Base-by-base conservation (phyloP, 2,113 vertebrate genomes). In the Rhizomys pruinosus region DNA sequence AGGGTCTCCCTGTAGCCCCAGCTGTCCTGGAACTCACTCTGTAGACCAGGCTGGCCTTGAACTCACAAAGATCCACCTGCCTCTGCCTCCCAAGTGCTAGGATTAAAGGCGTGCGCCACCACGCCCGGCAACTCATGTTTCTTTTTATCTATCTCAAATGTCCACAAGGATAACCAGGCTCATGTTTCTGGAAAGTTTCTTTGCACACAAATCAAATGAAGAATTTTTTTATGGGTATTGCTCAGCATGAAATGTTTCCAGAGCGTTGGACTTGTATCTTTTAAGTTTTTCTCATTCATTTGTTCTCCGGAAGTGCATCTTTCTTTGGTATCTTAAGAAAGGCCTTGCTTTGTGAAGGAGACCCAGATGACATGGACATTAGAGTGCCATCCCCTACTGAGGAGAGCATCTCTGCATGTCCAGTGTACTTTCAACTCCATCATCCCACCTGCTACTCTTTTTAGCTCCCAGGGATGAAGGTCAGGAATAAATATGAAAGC, bases 171-270 rank as follows among this genome's bases (percentile, higher is more conserved):
- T 78, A 66, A 84, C 22, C 25, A 52, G 34, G 17, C 20, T 42
- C 64, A 59, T 42, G 64, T 78, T 87, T 73, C 84, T 93, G 72
- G 57, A 71, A 37, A 69, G 27, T 23, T 57, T 74, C 78, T 91
- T 55, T 91, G 42, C 32, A 69, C 5, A 76, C 63, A 71, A 93
- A 64, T 85, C 84, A 85, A 32, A 81, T 91, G 63, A 93, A 64
- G n/a, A 81, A 85, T 80, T 88, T 69, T 20, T 68, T 69, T 89
- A 44, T 76, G 71, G 52, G 80, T 12, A 11, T 44, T 39, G 32
- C 66, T 42, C 6, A n/a, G 66, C 25, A 85, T 61, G 74, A n/a
- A 73, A 64, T 66, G 88, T 89, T 86, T 42, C 69, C 84, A 91
- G 72, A 42, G 13, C 16, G 8, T n/a, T 57, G n/a, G 57, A 39